Conservation (phyloP, 2,113 vertebrate genomes). For the Conger conger region DNA sequence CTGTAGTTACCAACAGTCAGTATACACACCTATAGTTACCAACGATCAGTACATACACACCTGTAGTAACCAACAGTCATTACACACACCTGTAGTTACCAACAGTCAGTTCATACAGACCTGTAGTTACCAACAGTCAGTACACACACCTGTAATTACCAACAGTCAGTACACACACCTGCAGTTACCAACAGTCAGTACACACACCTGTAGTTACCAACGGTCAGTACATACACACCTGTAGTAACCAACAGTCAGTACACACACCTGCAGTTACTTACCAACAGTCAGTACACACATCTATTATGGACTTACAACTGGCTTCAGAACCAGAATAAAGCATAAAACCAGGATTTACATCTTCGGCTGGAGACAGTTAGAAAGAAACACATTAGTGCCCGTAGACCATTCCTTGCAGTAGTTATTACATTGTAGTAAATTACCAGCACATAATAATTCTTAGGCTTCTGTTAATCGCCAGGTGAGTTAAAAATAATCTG, state of each 20-base stretch:
- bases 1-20: not conserved
- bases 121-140: not conserved
- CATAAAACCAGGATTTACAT: not conserved
- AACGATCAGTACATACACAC: not conserved
- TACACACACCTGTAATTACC: not conserved
- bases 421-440: too few relatives aligned
- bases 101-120: not conserved
- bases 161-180: not conserved
- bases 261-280: not conserved
- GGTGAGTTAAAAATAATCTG: too few relatives aligned
- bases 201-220: not conserved
- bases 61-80: not conserved
- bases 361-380: too few relatives aligned
- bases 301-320: too few relatives aligned
- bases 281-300: not conserved
- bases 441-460: too few relatives aligned
- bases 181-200: not conserved
- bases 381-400: not conserved
- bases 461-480: too few relatives aligned
- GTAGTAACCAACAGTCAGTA: not conserved
- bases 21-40: not conserved
- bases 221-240: too few relatives aligned
- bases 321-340: not conserved
- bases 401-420: too few relatives aligned
- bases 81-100: not conserved